A percentile compares a stretch with the other conserved stretches of the same genome.
These are phyloP conservation scores for Noctua fimbriata DNA, from an alignment of 2,888 invertebrate species.

Conservation along the genomic window DNA sequence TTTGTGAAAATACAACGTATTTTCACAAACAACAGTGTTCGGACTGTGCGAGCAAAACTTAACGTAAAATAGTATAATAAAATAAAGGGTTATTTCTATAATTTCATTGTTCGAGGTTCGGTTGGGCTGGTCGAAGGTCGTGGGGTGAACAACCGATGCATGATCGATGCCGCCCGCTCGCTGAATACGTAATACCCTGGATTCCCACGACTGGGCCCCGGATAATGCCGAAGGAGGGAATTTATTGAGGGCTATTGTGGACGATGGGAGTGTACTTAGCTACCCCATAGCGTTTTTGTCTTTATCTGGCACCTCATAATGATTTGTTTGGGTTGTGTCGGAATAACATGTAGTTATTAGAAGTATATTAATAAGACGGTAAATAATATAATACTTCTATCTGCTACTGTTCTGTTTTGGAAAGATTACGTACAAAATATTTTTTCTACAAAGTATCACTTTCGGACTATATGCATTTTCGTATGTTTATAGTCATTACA, in stretches of 20 bases:
- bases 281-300: conserved; percentile 33
- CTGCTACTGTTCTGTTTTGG: neutral
- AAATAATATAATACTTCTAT: neutral
- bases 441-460: neutral
- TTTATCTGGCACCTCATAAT: conserved; percentile 20
- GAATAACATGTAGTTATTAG: neutral
- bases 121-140: conserved; percentile 67
- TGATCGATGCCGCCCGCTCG: conserved; percentile 75
- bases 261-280: conserved; percentile 27
- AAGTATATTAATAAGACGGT: neutral
- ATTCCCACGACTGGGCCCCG: conserved; percentile 56
- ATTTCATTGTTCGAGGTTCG: conserved; percentile 62
- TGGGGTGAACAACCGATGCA: conserved; percentile 75
- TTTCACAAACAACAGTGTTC: conserved; percentile 33
- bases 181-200: conserved; percentile 73
- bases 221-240: conserved; percentile 50
- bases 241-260: conserved; percentile 50
- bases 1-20: conserved; percentile 31
- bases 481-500: neutral
- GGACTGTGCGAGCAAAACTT: conserved; percentile 3
- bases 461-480: neutral
- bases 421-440: neutral
- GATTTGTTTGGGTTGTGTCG: conserved; percentile 1
- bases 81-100: conserved; percentile 64
- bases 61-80: conserved; percentile 45